Percentiles rank a stretch among this genome's conserved stretches.
phyloP scores from a whole-genome alignment of 2,113 vertebrate genomes.

The Pyxicephalus adspersus region DNA sequence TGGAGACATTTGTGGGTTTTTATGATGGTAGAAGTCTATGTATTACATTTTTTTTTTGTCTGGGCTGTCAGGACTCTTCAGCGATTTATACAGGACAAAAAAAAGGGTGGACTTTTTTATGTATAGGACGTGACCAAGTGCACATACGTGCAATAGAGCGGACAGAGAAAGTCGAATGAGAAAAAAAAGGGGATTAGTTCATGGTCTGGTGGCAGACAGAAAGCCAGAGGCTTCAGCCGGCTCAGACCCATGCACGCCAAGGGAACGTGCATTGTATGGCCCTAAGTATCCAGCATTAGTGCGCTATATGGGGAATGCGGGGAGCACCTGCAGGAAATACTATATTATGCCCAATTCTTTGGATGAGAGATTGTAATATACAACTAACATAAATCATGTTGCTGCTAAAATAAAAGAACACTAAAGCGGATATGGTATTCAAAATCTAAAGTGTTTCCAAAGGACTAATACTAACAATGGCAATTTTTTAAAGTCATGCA shows the following conservation, averaged over 20 bases:
- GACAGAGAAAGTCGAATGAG: background rate
- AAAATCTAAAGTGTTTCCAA: too few relatives aligned
- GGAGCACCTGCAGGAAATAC: background rate
- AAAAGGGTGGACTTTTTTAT: background rate
- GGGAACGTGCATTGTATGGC: background rate
- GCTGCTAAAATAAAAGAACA: too few relatives aligned
- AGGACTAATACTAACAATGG: too few relatives aligned
- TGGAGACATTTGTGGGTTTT: background rate
- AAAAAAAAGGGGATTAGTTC: constrained; percentile 38
- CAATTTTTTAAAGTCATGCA: too few relatives aligned
- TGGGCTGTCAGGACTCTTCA: background rate
- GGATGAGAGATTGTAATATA: too few relatives aligned
- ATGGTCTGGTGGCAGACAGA: constrained; percentile 45
- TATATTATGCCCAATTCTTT: background rate
- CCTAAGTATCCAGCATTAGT: background rate
- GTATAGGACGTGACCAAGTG: constrained; percentile 34
- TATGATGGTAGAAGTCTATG: background rate
- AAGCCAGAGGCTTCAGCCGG: constrained; percentile 3
- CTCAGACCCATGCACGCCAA: constrained; percentile 12
- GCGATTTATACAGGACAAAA: background rate
- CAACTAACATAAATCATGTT: too few relatives aligned
- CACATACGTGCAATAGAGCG: constrained; percentile 32
- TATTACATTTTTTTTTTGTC: background rate
- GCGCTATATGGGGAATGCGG: background rate
- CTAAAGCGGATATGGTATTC: too few relatives aligned